These are phyloP conservation scores for Hirtodrosophila alboralis DNA, from an alignment of 2,888 invertebrate genomes.

Conservation along the genomic window DNA sequence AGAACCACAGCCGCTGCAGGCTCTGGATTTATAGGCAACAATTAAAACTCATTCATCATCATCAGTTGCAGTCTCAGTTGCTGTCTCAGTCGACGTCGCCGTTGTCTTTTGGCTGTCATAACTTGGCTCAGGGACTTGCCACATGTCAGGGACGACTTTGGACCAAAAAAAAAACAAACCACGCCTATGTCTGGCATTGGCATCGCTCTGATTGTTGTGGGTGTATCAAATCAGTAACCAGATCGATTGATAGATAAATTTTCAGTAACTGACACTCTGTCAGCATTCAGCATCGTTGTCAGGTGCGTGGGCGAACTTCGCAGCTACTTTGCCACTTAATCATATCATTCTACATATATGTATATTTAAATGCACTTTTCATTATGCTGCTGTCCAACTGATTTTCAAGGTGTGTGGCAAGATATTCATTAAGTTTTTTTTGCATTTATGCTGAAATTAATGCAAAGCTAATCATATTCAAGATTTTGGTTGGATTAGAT, in stretches of 20 bases:
- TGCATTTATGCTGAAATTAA: slow-evolving; percentile 18
- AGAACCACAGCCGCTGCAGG: slow-evolving; percentile 49
- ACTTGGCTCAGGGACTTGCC: slow-evolving; percentile 48
- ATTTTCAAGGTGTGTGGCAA: slow-evolving; percentile 74
- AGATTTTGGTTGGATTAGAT: slow-evolving; percentile 20
- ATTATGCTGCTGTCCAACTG: slow-evolving; percentile 9
- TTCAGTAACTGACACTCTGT: slow-evolving; percentile 74
- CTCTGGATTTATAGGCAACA: slow-evolving; percentile 74
- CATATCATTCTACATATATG: slow-evolving; percentile 39
- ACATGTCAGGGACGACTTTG: slow-evolving; percentile 62
- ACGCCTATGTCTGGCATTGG: slow-evolving; percentile 76
- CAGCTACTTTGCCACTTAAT: slow-evolving; percentile 74
- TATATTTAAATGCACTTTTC: slow-evolving; percentile 41
- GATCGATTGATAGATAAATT: slow-evolving; percentile 80
- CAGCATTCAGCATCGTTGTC: slow-evolving; percentile 62
- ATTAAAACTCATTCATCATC: slow-evolving; percentile 80
- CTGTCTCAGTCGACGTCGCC: too few species aligned
- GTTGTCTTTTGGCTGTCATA: slow-evolving; percentile 56
- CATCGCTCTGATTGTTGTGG: slow-evolving; percentile 39
- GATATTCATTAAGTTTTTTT: slow-evolving; percentile 24
- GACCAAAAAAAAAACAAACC: slow-evolving; percentile 38
- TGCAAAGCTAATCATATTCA: slow-evolving; percentile 18
- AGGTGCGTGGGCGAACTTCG: slow-evolving; percentile 73
- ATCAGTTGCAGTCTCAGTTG: slow-evolving; percentile 48
- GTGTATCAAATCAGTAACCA: slow-evolving; percentile 69